Percentiles rank a stretch among this genome's conserved stretches.
Conservation (phyloP, 2,888 invertebrate genomes). For the Synanthedon andrenaeformis region DNA sequence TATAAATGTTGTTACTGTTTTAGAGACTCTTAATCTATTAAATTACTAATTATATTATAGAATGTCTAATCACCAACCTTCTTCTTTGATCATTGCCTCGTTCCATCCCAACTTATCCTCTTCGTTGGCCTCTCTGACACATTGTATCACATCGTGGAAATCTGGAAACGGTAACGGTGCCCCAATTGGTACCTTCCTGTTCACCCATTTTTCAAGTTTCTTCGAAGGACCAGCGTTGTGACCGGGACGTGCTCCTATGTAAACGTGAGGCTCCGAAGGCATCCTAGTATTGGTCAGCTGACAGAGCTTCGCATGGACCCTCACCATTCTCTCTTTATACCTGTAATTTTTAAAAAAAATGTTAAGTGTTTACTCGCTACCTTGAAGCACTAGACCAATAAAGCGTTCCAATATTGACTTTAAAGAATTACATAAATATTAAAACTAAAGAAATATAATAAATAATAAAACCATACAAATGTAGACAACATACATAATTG, state of each 20-base stretch:
- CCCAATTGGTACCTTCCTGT: conserved; percentile 53
- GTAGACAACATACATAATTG: no score
- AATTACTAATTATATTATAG: no score
- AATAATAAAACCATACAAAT: no score
- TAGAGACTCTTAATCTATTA: no score
- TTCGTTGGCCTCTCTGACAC: conserved; percentile 49
- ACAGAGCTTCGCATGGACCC: conserved; percentile 72
- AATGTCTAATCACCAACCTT: conserved; percentile 29
- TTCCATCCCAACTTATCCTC: conserved; percentile 51
- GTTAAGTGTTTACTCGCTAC: background rate
- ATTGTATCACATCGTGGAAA: conserved; percentile 65
- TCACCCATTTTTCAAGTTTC: conserved; percentile 51
- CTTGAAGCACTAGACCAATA: conserved; percentile 19
- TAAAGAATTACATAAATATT: background rate
- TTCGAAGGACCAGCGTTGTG: conserved; percentile 49
- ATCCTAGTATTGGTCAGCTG: conserved; percentile 70
- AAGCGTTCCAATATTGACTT: conserved; percentile 1
- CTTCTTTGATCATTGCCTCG: conserved; percentile 54
- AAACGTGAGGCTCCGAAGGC: conserved; percentile 53
- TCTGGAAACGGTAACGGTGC: conserved; percentile 61
- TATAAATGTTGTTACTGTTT: no score
- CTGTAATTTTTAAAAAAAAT: conserved; percentile 22
- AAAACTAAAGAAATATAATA: no score
- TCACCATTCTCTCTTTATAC: conserved; percentile 57
- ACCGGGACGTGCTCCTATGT: conserved; percentile 42